phyloP scores from a whole-genome alignment of 2,888 invertebrate species.

The Fragum whitleyi region DNA sequence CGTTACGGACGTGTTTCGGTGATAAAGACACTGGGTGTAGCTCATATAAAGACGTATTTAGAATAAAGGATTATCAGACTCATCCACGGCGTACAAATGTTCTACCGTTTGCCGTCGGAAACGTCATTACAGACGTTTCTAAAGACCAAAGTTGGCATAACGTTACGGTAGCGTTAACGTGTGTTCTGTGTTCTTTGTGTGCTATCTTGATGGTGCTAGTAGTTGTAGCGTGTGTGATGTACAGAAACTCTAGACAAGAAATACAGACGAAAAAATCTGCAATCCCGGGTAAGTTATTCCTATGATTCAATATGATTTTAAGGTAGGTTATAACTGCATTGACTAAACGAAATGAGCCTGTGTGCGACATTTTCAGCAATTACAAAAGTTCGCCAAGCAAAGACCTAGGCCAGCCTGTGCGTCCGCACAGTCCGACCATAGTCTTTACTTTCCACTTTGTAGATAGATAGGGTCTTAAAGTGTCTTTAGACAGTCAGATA shows the following conservation, averaged over 20 bases:
- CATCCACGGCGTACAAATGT: background rate
- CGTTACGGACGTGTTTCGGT: background rate
- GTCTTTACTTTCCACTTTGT: too few species aligned
- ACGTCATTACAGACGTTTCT: background rate
- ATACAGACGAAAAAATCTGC: background rate
- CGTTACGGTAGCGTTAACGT: conserved; percentile 1
- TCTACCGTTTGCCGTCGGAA: background rate
- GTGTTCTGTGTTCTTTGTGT: conserved; percentile 1
- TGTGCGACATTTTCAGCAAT: too few species aligned
- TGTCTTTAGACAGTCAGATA: too few species aligned
- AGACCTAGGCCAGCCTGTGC: too few species aligned
- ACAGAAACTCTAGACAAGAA: conserved; percentile 4
- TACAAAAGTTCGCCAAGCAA: too few species aligned
- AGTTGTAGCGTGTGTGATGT: conserved; percentile 5
- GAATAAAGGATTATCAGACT: background rate
- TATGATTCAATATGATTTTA: too few species aligned
- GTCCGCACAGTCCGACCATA: too few species aligned
- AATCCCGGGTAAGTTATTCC: background rate
- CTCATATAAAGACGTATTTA: background rate
- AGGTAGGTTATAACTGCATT: too few species aligned
- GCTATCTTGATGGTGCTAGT: conserved; percentile 1
- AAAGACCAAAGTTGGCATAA: background rate
- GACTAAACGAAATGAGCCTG: too few species aligned
- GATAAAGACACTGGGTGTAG: background rate
- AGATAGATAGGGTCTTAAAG: too few species aligned